These are phyloP conservation scores for Chelonus formosanus DNA, from an alignment of 2,888 invertebrate species.

Conservation along the genomic window DNA sequence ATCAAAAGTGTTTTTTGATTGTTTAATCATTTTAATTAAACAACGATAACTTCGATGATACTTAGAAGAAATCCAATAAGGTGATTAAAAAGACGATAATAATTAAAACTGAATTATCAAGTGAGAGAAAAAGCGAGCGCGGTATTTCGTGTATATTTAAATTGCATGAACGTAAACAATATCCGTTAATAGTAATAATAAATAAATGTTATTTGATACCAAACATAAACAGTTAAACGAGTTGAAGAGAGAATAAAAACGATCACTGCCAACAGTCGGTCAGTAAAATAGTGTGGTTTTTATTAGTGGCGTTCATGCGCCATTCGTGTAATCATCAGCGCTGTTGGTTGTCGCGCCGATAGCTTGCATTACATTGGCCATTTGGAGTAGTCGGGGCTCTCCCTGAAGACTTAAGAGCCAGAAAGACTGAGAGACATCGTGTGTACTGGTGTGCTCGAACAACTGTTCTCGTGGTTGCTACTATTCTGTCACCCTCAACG, in stretches of 20 bases:
- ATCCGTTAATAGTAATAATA: neutral
- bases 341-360: slow-evolving; percentile 5
- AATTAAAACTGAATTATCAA: too few relatives aligned
- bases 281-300: slow-evolving; percentile 4
- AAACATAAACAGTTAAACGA: slow-evolving; percentile 1
- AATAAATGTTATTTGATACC: slow-evolving; percentile 1
- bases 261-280: slow-evolving; percentile 16
- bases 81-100: too few relatives aligned
- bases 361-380: slow-evolving; percentile 6
- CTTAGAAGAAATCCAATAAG: too few relatives aligned
- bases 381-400: neutral
- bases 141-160: too few relatives aligned
- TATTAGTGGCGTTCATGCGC: neutral
- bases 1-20: neutral
- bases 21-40: neutral
- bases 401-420: slow-evolving; percentile 3
- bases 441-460: neutral
- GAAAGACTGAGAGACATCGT: slow-evolving; percentile 6
- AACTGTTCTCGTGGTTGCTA: slow-evolving; percentile 5
- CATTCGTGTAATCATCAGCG: slow-evolving; percentile 6
- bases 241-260: too few relatives aligned
- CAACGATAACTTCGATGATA: neutral
- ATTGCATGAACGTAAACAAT: too few relatives aligned
- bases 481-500: slow-evolving; percentile 6
- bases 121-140: too few relatives aligned